Conservation (phyloP, 1,140 invertebrate species). For the Formica selysi region DNA sequence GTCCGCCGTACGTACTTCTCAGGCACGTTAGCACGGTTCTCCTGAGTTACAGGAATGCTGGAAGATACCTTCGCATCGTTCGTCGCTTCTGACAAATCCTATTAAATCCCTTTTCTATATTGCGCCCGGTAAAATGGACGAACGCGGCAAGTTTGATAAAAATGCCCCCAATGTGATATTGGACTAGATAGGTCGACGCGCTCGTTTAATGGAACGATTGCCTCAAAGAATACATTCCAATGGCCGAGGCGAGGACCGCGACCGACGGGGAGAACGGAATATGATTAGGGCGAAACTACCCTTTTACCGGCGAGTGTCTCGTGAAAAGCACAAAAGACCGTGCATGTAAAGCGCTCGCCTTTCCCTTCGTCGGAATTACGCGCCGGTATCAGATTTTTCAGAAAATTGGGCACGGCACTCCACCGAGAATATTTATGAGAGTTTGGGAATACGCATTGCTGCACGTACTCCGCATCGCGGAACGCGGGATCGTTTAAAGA, state of each 20-base stretch:
- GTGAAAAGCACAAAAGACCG: constrained; percentile 20
- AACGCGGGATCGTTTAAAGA: constrained; percentile 9
- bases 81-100: constrained; percentile 39
- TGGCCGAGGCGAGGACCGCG: not conserved
- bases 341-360: not conserved
- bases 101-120: constrained; percentile 53
- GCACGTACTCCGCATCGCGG: not conserved
- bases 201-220: constrained; percentile 54
- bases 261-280: constrained; percentile 7
- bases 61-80: constrained; percentile 5
- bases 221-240: constrained; percentile 49
- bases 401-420: constrained; percentile 43
- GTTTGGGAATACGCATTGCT: not conserved
- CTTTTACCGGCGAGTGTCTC: constrained; percentile 29
- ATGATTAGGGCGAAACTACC: constrained; percentile 49
- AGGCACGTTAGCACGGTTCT: not conserved
- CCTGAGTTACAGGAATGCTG: constrained; percentile 23
- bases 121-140: not conserved
- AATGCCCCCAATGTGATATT: not conserved
- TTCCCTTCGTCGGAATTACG: constrained; percentile 25
- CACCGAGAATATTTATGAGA: constrained; percentile 43
- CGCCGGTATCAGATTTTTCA: constrained; percentile 48
- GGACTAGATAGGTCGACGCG: not conserved
- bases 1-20: constrained; percentile 27
- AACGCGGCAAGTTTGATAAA: constrained; percentile 24